Percentiles rank a stretch among this genome's conserved stretches.
These are phyloP conservation scores for Helleia helle DNA, from an alignment of 2,888 invertebrate species.

Conservation along the genomic window DNA sequence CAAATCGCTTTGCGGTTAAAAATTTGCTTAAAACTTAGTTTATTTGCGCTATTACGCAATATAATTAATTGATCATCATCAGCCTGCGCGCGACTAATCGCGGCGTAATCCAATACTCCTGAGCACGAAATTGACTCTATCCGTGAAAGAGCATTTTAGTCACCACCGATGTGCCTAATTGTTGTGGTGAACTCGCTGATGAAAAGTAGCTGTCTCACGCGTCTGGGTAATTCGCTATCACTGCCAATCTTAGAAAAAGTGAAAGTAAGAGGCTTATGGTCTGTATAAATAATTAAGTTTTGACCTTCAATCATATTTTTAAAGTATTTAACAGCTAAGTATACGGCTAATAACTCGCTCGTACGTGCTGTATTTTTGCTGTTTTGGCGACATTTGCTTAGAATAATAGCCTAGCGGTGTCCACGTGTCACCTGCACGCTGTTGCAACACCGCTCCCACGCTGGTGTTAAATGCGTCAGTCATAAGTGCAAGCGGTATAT, in stretches of 20 bases:
- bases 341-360: constrained; percentile 16
- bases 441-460: constrained; percentile 35
- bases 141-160: constrained; percentile 3
- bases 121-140: neutral
- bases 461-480: too few species aligned
- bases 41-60: too few species aligned
- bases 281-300: too few species aligned
- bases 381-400: constrained; percentile 24
- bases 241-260: too few species aligned
- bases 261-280: too few species aligned
- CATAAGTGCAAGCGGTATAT: constrained; percentile 24
- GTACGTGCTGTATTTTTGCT: constrained; percentile 16
- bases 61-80: too few species aligned
- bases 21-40: too few species aligned
- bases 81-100: too few species aligned
- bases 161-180: constrained; percentile 8
- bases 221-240: too few species aligned
- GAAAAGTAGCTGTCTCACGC: too few species aligned
- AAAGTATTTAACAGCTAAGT: constrained; percentile 10
- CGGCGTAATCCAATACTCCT: neutral
- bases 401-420: constrained; percentile 32
- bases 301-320: too few species aligned
- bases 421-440: constrained; percentile 19
- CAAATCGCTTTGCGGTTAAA: too few species aligned
- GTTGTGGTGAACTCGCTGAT: constrained; percentile 8